Evolutionary conservation across 2,888 invertebrate species (phyloP).

Genomic region (Taenaris catops): DNA sequence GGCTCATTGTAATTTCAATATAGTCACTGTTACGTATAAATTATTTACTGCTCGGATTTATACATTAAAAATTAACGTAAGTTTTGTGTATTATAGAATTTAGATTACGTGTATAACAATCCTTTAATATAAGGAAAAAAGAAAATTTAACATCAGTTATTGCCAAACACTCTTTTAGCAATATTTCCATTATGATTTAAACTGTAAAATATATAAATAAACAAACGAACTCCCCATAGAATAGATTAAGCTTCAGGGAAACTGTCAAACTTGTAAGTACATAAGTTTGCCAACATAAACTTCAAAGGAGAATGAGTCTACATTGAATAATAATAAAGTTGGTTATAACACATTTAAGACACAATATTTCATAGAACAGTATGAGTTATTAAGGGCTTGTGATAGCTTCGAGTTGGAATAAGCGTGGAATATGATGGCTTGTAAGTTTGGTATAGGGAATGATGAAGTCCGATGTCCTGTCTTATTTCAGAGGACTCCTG

Average conservation of each 20-base stretch:
- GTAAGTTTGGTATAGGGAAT: conserved; percentile 23
- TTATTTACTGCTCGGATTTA: no score
- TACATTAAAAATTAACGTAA: no score
- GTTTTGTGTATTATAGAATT: no score
- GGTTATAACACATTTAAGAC: conserved; percentile 20
- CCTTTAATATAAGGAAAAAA: no score
- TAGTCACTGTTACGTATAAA: no score
- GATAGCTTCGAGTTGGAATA: conserved; percentile 27
- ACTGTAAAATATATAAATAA: conserved; percentile 47
- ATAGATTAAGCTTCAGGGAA: conserved; percentile 42
- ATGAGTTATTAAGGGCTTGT: conserved; percentile 33
- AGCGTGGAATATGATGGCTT: conserved; percentile 24
- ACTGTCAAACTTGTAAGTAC: conserved; percentile 25
- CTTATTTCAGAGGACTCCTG: no score
- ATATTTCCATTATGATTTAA: no score
- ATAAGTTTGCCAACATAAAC: conserved; percentile 2
- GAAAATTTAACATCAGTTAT: no score
- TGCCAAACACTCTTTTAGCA: no score
- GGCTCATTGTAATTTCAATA: no score
- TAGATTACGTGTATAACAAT: no score
- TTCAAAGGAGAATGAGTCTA: conserved; percentile 23
- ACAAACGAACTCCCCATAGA: conserved; percentile 35
- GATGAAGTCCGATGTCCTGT: no score
- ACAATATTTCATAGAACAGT: conserved; percentile 54
- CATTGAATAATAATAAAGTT: neutral